A percentile compares a stretch with the other conserved stretches of the same genome.
Conservation (phyloP, 2,888 invertebrate species). For the Eilema sororculum region DNA sequence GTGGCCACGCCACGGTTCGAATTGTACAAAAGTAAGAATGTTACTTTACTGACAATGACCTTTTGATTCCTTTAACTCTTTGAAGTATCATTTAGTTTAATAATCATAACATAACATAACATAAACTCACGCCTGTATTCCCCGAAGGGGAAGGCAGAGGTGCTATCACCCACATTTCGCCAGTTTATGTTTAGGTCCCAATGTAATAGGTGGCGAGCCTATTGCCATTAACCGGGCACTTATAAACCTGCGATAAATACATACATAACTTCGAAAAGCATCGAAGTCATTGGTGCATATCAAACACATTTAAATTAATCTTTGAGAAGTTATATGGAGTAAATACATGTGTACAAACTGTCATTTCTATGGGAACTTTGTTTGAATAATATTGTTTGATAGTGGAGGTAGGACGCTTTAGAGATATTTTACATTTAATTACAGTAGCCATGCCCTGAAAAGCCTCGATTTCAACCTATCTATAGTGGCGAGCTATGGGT, state of each 20-base stretch:
- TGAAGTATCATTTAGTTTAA: background rate
- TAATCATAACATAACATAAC: too few species aligned
- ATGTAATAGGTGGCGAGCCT: too few species aligned
- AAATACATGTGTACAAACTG: background rate
- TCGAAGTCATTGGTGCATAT: too few species aligned
- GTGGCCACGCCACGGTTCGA: slow-evolving; percentile 5
- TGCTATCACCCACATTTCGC: too few species aligned
- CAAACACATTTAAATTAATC: background rate
- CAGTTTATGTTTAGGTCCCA: too few species aligned
- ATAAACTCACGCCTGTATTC: too few species aligned
- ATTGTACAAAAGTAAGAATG: slow-evolving; percentile 4
- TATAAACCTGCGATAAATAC: too few species aligned
- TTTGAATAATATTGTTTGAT: background rate
- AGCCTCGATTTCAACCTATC: background rate
- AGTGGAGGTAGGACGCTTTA: background rate
- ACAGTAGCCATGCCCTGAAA: background rate
- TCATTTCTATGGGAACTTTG: background rate
- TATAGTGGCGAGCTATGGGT: background rate
- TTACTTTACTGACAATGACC: background rate
- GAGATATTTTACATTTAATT: background rate
- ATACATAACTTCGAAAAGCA: too few species aligned
- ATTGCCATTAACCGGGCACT: too few species aligned
- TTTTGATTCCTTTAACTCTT: background rate
- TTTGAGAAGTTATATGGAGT: background rate
- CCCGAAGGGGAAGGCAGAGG: too few species aligned